phyloP scores from a whole-genome alignment of 2,888 invertebrate species.

The Meiosimyza decipiens region DNA sequence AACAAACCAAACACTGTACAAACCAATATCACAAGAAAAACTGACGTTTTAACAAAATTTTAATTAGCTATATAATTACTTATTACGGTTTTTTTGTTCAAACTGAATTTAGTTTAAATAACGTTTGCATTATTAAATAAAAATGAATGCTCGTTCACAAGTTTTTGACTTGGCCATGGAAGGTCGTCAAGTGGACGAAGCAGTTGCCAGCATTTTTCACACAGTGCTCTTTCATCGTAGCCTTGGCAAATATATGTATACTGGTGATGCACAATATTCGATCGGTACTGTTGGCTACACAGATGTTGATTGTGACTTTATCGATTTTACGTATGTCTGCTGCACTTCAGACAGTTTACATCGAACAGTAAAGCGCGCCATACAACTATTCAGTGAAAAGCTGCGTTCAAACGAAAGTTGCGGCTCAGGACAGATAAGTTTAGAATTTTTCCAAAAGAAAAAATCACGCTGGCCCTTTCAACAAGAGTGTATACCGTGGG shows the following conservation, averaged over 20 bases:
- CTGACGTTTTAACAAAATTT: constrained; percentile 7
- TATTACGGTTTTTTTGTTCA: too few relatives aligned
- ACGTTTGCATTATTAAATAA: constrained; percentile 26
- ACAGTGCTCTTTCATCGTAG: constrained; percentile 91
- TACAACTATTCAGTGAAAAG: constrained; percentile 82
- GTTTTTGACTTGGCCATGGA: constrained; percentile 87
- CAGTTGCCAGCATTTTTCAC: constrained; percentile 90
- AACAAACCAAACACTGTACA: constrained; percentile 30
- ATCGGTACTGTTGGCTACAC: constrained; percentile 95
- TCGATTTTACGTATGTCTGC: constrained; percentile 97
- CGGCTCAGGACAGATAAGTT: constrained; percentile 86
- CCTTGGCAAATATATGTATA: constrained; percentile 93
- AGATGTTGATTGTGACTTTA: constrained; percentile 97
- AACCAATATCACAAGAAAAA: constrained; percentile 26
- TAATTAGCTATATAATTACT: neutral
- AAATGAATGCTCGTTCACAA: constrained; percentile 84
- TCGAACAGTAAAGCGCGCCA: constrained; percentile 78
- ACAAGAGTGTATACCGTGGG: constrained; percentile 96
- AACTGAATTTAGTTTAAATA: too few relatives aligned
- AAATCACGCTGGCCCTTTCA: constrained; percentile 90
- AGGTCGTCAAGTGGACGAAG: constrained; percentile 92
- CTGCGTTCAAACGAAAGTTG: constrained; percentile 79
- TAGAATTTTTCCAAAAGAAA: constrained; percentile 95
- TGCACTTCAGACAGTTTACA: constrained; percentile 86
- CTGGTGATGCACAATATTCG: constrained; percentile 93